Conservation (phyloP, 2,888 invertebrate genomes). For the Xestia xanthographa region DNA sequence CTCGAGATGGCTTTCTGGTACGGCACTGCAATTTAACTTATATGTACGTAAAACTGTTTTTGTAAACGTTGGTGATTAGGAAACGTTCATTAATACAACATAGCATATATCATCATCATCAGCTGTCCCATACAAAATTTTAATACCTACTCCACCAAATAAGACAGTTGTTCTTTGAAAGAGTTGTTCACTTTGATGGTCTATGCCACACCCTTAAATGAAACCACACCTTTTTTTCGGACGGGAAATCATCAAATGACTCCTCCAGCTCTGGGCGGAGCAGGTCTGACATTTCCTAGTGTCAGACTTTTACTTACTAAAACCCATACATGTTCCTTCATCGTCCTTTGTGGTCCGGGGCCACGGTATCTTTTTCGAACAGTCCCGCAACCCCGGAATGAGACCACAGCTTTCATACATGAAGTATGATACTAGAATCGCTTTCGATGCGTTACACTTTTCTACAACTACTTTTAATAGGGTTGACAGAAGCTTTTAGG, state of each 20-base stretch:
- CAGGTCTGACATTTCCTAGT: no score
- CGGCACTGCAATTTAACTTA: conserved; percentile 57
- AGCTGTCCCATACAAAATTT: neutral
- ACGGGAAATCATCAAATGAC: no score
- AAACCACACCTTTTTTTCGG: neutral
- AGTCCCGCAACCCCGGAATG: no score
- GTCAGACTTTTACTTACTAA: no score
- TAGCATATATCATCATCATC: neutral
- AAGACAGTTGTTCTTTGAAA: neutral
- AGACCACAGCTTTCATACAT: neutral
- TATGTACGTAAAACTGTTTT: conserved; percentile 21
- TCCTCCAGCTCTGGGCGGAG: no score
- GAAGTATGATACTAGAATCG: neutral
- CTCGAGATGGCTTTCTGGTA: conserved; percentile 56
- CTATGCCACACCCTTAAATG: neutral
- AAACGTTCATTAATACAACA: conserved; percentile 8
- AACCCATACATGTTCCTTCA: no score
- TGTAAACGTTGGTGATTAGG: conserved; percentile 24
- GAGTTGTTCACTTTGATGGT: neutral
- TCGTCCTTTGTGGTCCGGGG: no score
- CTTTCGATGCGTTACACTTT: neutral
- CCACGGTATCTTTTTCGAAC: no score
- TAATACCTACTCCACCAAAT: neutral
- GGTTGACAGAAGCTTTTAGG: neutral
- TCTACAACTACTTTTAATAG: neutral